Conservation (phyloP, 2,113 vertebrate species). For the Xenotilapia longispinis region DNA sequence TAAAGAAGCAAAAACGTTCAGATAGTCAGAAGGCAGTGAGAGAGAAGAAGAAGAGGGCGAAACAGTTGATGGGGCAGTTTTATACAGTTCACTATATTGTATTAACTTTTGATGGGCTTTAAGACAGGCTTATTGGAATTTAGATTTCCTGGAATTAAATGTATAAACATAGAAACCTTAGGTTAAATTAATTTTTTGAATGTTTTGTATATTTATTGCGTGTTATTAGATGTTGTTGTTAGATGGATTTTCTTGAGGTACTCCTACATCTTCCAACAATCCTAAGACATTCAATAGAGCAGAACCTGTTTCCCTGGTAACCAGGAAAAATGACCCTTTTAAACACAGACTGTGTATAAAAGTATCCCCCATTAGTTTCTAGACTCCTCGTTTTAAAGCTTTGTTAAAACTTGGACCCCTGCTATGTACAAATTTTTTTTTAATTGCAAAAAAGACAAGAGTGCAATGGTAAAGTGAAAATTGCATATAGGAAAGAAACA, state of each 20-base stretch:
- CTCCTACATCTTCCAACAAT: not conserved
- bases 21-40: not conserved
- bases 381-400: not conserved
- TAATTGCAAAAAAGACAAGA: not conserved
- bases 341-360: not conserved
- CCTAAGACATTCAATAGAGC: not conserved
- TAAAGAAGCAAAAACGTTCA: not conserved
- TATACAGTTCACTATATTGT: not conserved
- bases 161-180: not conserved
- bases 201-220: not conserved
- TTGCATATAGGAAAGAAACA: not conserved
- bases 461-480: not conserved
- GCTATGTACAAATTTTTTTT: accelerated
- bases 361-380: not conserved
- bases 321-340: not conserved
- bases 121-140: not conserved
- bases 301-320: not conserved
- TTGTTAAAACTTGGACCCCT: not conserved
- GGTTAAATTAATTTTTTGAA: not conserved
- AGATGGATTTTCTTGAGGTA: not conserved
- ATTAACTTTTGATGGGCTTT: not conserved
- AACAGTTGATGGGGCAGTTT: not conserved
- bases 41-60: not conserved
- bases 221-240: not conserved
- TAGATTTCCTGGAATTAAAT: not conserved